Base-by-base conservation (phyloP, 2,113 vertebrate species). In the Accipiter virgatus region DNA sequence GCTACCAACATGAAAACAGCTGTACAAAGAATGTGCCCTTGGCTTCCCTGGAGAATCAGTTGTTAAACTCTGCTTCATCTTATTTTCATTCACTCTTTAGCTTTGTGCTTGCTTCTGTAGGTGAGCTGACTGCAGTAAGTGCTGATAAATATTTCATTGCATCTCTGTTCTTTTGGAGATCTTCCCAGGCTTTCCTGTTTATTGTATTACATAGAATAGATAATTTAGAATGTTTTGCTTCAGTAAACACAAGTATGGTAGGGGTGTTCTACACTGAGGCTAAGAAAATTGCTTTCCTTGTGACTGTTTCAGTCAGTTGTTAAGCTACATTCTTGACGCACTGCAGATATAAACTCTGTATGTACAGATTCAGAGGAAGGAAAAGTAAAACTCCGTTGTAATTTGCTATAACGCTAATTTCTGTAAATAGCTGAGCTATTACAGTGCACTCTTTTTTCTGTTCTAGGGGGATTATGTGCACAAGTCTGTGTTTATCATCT, bases 401-500 rank as follows among this genome's bases (percentile, higher is more conserved):
- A 55, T 40, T 38, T 52, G 5, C 82, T 65, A 2, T 38, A 29
- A 34, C 42, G n/a, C 31, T 88, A 3, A 43, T 79, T 85, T 73
- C 63, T 83, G 15, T 67, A 8, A n/a, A 15, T 7, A 42, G 22
- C 34, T 32, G 48, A 59, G 38, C 58, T 42, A 5, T 83, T 42
- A 56, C 27, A 52, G 31, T 40, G 22, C 15, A 3, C 55, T 73
- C 40, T 84, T 48, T 85, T 67, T 81, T 92, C 65, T 95, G 6
- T 92, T 88, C 83, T 96, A 99, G 99, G 98, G 99, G 3, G 99
- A 99, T 97, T 98, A 99, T 25, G 99, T 99, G 96, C 98, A 99
- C 98, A 99, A 99, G 98, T 99, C 99, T 13, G 99, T 99, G 53
- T 99, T 99, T 97, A 99, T 99, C 97, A 99, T 99, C 97, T 99